Base-by-base conservation (phyloP, 1,140 invertebrate species). In the Mylabris phalerata region DNA sequence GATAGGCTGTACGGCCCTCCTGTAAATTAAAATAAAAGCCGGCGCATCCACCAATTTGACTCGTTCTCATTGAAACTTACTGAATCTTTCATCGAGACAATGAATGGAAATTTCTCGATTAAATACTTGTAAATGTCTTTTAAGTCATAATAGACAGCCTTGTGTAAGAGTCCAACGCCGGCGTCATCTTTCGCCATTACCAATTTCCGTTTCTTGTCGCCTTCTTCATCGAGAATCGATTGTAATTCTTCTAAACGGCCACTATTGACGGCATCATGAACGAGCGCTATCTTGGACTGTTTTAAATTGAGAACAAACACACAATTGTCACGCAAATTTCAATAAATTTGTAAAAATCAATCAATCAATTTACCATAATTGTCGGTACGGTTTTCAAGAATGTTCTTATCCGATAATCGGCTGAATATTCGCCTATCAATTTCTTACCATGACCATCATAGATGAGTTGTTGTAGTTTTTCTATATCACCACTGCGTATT, bases 1-100 rank as follows among this genome's bases (percentile, higher is more conserved):
- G 91, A 45, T 93, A 78, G 3, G 90, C 81, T 9, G 87, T 91
- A 62, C 90, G 79, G 9, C 88, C 88, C 63, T 87, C 84, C 82
- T 88, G 58, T 24, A 50, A 13, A 50, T 50, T 50, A 11, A 19
- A 19, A 19, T 19, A 1, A 19, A 19, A 50, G 3, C 46, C 24
- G 43, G 24, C 24, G 24, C 43, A 4, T 45, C 11, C 46, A 26
- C 24, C 19, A 24, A 24, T 48, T 48, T 50, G 27, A 3, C 48
- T 50, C 11, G 44, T 38, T 9, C 46, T 42, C 10, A 27, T 39
- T 50, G 41, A 11, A 46, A 76, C 80, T 83, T 71, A 92, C 90
- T 64, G 84, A 84, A 71, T 94, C 90, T 64, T 82, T 87, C 57
- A 87, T 78, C 46, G 85, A 80, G n/a, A 88, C 79, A 0, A 84